Evolutionary conservation across 1,140 invertebrate species (phyloP), one percentile per base, ranked within the genome.

Genomic region (Drosophila trapezifrons): DNA sequence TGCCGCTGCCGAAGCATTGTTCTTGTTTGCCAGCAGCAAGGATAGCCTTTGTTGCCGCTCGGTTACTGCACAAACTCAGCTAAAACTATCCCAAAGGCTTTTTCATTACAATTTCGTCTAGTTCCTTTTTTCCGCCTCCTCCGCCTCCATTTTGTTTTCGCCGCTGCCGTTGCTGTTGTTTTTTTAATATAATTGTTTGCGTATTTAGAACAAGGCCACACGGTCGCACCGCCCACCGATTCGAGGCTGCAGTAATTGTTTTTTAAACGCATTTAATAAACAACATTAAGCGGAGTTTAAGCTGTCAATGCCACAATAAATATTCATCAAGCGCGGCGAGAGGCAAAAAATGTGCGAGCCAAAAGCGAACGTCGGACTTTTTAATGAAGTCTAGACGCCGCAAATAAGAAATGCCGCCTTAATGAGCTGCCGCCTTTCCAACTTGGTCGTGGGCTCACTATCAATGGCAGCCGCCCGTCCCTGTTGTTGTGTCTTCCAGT

Each of bases 11-110:
- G 55, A 20, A 29, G 38, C 59, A 72, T 64, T 62, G 73, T 78
- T 59, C 42, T 59, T 49, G 73, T 51, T 69, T 64, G 58, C 54
- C 56, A 47, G 40, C n/a, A 58, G 32, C 78, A 57, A 66, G 71
- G 37, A 47, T 57, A 67, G 58, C 78, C 63, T 82, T 87, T 86
- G 82, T 86, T 86, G 43, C 22, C 58, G 47, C 72, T 56, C 60
- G 65, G 52, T 74, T 77, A 37, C 76, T 77, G 69, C 45, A 66
- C 71, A 76, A 76, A 76, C 73, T 76, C 58, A 65, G 29, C 76
- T 66, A 57, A 84, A 89, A 84, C 80, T 89, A 89, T 80, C 76
- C 84, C 71, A 78, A 80, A 84, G 84, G 80, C 84, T 89, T 89
- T 89, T 89, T 89, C 84, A 89, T 89, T 89, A 90, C 62, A 64